Evolutionary conservation across 2,797 vertebrate genomes (phyloP), one percentile per base, ranked within the genome.

Genomic region (Podargus strigoides): DNA sequence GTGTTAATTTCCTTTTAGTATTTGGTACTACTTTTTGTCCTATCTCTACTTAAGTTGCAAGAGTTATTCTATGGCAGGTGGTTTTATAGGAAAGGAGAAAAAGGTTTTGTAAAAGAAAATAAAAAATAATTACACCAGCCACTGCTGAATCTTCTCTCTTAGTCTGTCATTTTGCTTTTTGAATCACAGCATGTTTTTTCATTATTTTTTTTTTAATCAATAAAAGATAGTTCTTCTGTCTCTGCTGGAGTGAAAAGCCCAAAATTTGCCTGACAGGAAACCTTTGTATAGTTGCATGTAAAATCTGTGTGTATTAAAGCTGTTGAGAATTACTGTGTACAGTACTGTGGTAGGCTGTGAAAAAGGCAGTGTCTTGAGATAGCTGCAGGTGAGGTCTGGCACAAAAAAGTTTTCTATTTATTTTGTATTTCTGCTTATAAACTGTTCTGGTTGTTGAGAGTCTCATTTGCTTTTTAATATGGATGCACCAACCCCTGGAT

Each of bases 361-460:
- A 64, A 90, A 94, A 36, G 70, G 77, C 85, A 58, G 15, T 5
- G 6, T 96, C 94, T 93, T 93, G 75, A 62, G 36, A 78, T 11
- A 94, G 91, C 74, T 89, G 73, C 85, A 47, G 82, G 94, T 66
- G 89, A 95, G 85, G 30, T 42, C 76, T 69, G 36, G 47, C 73
- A 75, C n/a, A 15, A 46, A 75, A 81, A 44, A 14, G 12, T 49
- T 78, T 87, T 63, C 76, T 63, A 18, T 42, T 85, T 52, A 41
- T 58, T 82, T 8, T 66, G 24, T 89, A 3, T 56, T 79, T 73
- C 70, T 75, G 26, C 78, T 94, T 85, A 84, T 77, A 70, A 91
- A 80, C 34, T 50, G 41, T 87, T 68, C 70, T 85, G 85, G 56
- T 20, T 62, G 46, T 41, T 72, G n/a, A 93, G 96, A 85, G 52